A percentile compares a stretch with the other conserved stretches of the same genome.
These are phyloP conservation scores for Electrophaes corylata DNA, from an alignment of 2,888 invertebrate species.

Conservation along the genomic window DNA sequence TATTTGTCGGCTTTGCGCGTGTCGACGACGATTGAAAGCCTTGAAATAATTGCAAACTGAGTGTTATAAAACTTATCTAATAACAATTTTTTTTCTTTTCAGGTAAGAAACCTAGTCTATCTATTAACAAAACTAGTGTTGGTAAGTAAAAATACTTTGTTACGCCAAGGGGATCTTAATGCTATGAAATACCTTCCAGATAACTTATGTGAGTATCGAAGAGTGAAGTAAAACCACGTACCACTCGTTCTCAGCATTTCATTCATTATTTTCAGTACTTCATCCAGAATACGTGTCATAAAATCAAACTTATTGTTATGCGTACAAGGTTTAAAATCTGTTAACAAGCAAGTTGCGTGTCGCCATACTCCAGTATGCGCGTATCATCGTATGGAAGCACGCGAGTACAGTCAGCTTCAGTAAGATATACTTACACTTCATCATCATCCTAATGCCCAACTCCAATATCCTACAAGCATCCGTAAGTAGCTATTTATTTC, in stretches of 20 bases:
- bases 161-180: no score
- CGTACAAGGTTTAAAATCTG: conserved; percentile 10
- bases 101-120: conserved; percentile 27
- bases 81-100: conserved; percentile 22
- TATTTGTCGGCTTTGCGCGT: background rate
- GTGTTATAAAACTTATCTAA: no score
- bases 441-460: no score
- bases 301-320: background rate
- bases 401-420: background rate
- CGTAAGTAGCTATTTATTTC: no score
- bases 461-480: no score
- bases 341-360: background rate
- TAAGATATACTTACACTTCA: background rate
- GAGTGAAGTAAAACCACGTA: no score
- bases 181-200: no score
- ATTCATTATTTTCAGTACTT: background rate
- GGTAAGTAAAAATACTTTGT: conserved; percentile 1
- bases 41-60: conserved; percentile 1
- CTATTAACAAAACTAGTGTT: background rate
- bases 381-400: background rate
- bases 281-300: background rate
- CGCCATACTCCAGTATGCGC: background rate
- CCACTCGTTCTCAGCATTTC: no score
- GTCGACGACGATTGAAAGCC: background rate
- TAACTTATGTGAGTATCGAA: no score